These are phyloP conservation scores for Notolepis coatsorum DNA, from an alignment of 2,797 vertebrate genomes.

Conservation along the genomic window DNA sequence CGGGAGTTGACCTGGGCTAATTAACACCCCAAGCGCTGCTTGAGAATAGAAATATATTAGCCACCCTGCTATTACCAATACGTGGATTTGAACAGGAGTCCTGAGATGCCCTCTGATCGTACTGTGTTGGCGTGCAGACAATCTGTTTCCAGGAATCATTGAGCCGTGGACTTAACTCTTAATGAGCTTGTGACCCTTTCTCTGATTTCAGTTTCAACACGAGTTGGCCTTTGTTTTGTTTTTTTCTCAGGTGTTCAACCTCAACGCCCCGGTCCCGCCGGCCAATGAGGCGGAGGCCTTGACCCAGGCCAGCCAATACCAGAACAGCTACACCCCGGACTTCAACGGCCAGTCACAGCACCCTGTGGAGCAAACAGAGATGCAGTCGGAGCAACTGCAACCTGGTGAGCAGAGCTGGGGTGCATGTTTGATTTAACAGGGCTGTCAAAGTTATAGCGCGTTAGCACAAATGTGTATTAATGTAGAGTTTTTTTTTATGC, in stretches of 20 bases:
- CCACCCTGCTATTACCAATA: slow-evolving; percentile 6
- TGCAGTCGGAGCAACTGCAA: slow-evolving; percentile 94
- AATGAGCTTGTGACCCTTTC: slow-evolving; percentile 35
- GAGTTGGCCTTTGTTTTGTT: slow-evolving; percentile 13
- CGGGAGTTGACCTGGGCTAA: too few relatives aligned
- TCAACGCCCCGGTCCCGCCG: slow-evolving; percentile 97
- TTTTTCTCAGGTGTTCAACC: slow-evolving; percentile 92
- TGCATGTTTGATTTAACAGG: not conserved
- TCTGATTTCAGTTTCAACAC: not conserved
- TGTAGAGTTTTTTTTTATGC: too few relatives aligned
- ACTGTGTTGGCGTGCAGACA: slow-evolving; percentile 23
- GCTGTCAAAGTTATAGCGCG: too few relatives aligned
- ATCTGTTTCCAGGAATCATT: slow-evolving; percentile 33
- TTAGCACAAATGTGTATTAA: too few relatives aligned
- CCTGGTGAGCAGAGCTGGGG: slow-evolving; percentile 83
- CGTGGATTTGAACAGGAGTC: slow-evolving; percentile 6
- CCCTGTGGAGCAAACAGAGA: slow-evolving; percentile 92
- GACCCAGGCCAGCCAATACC: slow-evolving; percentile 92
- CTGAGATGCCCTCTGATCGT: slow-evolving; percentile 31
- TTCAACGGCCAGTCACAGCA: slow-evolving; percentile 90
- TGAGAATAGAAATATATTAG: slow-evolving; percentile 20
- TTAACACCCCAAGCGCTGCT: too few relatives aligned
- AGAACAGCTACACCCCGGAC: slow-evolving; percentile 93
- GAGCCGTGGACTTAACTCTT: slow-evolving; percentile 38
- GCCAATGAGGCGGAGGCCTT: slow-evolving; percentile 92